Evolutionary conservation across 2,888 invertebrate species (phyloP).

Genomic region (Andrena dorsata): DNA sequence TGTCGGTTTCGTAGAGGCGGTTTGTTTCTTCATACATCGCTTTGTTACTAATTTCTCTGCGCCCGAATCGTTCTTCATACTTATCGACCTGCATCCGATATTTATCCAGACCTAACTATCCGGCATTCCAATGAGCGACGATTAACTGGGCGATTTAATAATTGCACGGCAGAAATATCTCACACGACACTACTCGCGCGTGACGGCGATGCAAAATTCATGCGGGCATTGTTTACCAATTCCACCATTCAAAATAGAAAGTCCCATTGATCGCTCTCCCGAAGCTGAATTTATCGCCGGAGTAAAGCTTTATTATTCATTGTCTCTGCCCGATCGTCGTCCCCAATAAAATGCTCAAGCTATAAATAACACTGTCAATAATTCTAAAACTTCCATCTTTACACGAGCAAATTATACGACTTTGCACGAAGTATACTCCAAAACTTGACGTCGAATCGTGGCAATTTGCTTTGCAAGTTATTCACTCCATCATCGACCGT

Average conservation of each 20-base stretch:
- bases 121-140: neutral
- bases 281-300: conserved; percentile 10
- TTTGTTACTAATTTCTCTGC: conserved; percentile 44
- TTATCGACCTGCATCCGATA: conserved; percentile 1
- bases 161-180: too few relatives aligned
- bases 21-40: conserved; percentile 44
- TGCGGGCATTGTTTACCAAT: conserved; percentile 14
- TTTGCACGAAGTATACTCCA: neutral
- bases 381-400: conserved; percentile 7
- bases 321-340: neutral
- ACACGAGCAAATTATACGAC: neutral
- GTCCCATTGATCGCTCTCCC: neutral
- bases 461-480: too few relatives aligned
- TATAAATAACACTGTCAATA: conserved; percentile 14
- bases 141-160: neutral
- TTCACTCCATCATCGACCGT: too few relatives aligned
- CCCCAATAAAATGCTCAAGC: conserved; percentile 7
- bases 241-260: neutral
- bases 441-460: too few relatives aligned
- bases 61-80: conserved; percentile 5
- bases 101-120: neutral
- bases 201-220: too few relatives aligned
- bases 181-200: too few relatives aligned
- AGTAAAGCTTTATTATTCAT: neutral
- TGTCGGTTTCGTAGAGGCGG: conserved; percentile 37